A percentile compares a stretch with the other conserved stretches of the same genome.
phyloP scores from a whole-genome alignment of 2,113 vertebrate species.

The Xiphophorus couchianus region DNA sequence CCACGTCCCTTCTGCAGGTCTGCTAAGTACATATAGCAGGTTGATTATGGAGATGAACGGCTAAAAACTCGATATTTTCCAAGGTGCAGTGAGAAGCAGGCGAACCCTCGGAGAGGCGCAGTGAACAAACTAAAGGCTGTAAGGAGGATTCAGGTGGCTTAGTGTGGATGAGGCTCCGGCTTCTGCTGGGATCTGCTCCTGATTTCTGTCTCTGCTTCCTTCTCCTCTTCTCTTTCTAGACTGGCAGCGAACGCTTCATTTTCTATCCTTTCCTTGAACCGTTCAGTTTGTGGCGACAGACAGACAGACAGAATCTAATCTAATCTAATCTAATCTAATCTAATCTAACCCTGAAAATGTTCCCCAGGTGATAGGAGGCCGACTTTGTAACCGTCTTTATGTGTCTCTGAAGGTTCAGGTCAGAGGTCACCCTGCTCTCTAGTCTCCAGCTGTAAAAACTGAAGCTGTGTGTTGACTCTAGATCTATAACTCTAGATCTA shows the following conservation, averaged over 20 bases:
- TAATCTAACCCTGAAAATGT: too few relatives aligned
- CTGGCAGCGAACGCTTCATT: conserved; percentile 66
- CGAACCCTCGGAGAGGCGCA: conserved; percentile 52
- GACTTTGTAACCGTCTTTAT: too few relatives aligned
- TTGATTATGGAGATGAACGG: conserved; percentile 82
- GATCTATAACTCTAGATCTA: too few relatives aligned
- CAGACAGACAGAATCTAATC: too few relatives aligned
- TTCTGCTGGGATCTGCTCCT: conserved; percentile 68
- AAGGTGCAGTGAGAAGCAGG: conserved; percentile 65
- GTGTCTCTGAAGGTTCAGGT: too few relatives aligned
- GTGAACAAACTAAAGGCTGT: conserved; percentile 76
- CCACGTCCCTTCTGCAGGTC: conserved; percentile 53
- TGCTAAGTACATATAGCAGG: conserved; percentile 56
- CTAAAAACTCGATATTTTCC: conserved; percentile 78
- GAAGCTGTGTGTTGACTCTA: too few relatives aligned
- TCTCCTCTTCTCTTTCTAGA: conserved; percentile 14
- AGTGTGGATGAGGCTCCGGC: conserved; percentile 76
- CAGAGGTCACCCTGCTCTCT: too few relatives aligned
- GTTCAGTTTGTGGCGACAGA: conserved; percentile 42
- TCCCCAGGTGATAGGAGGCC: too few relatives aligned
- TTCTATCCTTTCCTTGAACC: conserved; percentile 48
- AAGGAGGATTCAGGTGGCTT: conserved; percentile 77
- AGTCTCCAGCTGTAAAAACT: too few relatives aligned
- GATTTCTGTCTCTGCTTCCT: conserved; percentile 46
- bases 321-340: too few relatives aligned